Evolutionary conservation across 2,888 invertebrate genomes (phyloP), one percentile per base, ranked within the genome.

Genomic region (Drosophila austrosaltans): DNA sequence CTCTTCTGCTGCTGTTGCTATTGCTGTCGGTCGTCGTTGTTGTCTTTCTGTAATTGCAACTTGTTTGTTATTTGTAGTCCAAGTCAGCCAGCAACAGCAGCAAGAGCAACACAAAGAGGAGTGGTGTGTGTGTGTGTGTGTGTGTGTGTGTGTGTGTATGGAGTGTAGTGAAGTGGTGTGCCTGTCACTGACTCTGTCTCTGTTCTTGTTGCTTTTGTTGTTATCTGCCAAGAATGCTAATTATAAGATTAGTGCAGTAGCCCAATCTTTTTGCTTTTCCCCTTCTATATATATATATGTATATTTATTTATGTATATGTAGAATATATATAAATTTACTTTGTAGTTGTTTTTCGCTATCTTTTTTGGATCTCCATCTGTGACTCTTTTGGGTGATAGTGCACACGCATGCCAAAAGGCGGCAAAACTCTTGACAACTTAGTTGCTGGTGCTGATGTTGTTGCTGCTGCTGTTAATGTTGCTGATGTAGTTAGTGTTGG

Each of bases 181-280:
- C 69, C 69, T 72, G 72, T 74, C 66, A 71, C 76, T 72, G 76
- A 65, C 77, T 66, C 63, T 65, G 58, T 58, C 59, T 71, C 22
- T 48, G 48, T 22, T 12, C 22, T 48, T 76, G 76, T 59, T 72
- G 65, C 68, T 75, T 72, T 75, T 85, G 74, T 75, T 88, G 88
- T 86, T 84, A 88, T 84, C 87, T 83, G 83, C 83, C 89, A 86
- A 87, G 89, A 89, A 89, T 89, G 87, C 89, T 89, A 86, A 86
- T 86, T 86, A 87, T 86, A 87, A 86, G 86, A 83, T 83, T 86
- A 88, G 76, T 78, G 70, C 72, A 73, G 68, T 61, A 62, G 72
- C 72, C 72, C 72, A 74, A 69, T 66, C 63, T 66, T 63, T 71
- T 61, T 16, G 16, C 16, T 63, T 73, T 44, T 28, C 63, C 63